These are phyloP conservation scores for Popillia japonica DNA, from an alignment of 1,140 invertebrate genomes.

Conservation along the genomic window DNA sequence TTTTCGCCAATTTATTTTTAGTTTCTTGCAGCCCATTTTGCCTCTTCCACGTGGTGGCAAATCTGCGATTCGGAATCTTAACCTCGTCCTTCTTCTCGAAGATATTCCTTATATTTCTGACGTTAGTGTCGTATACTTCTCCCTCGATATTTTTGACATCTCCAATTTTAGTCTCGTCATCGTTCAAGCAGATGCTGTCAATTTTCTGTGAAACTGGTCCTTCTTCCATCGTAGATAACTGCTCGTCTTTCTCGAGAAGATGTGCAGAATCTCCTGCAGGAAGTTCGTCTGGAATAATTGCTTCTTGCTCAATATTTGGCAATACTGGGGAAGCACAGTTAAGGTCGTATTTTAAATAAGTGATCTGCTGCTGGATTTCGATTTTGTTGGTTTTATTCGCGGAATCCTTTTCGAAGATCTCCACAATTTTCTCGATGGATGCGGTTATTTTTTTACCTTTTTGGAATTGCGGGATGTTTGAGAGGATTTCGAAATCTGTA, in stretches of 20 bases:
- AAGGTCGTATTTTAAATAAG: not conserved
- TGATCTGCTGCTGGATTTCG: not conserved
- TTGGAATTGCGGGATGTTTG: not conserved
- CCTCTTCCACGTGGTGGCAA: not conserved
- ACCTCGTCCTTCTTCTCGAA: constrained; percentile 13
- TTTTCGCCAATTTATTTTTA: constrained; percentile 6
- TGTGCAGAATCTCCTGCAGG: constrained; percentile 5
- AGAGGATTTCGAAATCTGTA: not conserved
- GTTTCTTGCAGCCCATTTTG: not conserved
- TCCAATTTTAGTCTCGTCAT: too few relatives aligned
- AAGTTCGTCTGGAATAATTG: not conserved
- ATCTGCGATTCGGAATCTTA: not conserved
- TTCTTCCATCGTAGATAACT: constrained; percentile 9
- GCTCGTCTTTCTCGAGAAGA: not conserved
- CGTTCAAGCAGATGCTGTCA: constrained; percentile 8
- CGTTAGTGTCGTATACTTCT: not conserved
- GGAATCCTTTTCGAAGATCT: constrained; percentile 15
- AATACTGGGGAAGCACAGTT: constrained; percentile 33
- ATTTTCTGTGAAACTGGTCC: not conserved
- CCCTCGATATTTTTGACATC: too few relatives aligned
- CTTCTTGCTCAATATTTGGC: constrained; percentile 36
- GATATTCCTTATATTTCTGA: not conserved
- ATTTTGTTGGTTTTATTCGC: not conserved
- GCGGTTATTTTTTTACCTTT: constrained; percentile 5
- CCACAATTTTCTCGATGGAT: not conserved